These are phyloP conservation scores for Cryptops parisi DNA, from an alignment of 2,888 invertebrate genomes.

Conservation along the genomic window DNA sequence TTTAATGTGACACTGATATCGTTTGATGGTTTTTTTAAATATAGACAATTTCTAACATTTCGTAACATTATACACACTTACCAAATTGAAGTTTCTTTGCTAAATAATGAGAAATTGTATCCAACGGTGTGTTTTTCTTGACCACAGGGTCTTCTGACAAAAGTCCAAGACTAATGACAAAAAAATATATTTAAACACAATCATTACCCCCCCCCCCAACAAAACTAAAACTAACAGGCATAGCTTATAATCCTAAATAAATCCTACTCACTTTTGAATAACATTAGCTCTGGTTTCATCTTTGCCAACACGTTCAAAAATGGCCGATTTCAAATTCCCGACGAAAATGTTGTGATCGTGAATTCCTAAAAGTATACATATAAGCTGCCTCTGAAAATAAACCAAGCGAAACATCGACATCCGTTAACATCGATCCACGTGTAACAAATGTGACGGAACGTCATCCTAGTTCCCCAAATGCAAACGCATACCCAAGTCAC, in stretches of 20 bases:
- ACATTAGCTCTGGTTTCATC: conserved; percentile 45
- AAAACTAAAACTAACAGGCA: background rate
- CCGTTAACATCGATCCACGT: too few relatives aligned
- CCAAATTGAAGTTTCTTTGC: conserved; percentile 64
- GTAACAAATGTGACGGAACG: too few relatives aligned
- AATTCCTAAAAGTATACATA: conserved; percentile 71
- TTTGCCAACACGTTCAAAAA: conserved; percentile 60
- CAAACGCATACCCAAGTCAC: conserved; percentile 82
- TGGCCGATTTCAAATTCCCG: conserved; percentile 73
- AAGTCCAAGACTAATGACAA: conserved; percentile 49
- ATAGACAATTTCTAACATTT: too few relatives aligned
- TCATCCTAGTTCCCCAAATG: too few relatives aligned
- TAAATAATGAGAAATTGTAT: conserved; percentile 81
- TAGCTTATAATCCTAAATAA: background rate
- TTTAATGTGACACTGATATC: too few relatives aligned
- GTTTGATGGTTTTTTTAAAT: too few relatives aligned
- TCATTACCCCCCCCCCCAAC: background rate
- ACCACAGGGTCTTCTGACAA: conserved; percentile 65
- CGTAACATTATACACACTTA: too few relatives aligned
- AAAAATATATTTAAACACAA: background rate
- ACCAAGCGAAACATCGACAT: too few relatives aligned
- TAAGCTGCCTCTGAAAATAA: conserved; percentile 52
- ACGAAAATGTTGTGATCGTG: conserved; percentile 76
- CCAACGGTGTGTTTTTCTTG: conserved; percentile 74
- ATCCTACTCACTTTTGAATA: conserved; percentile 41